Evolutionary conservation across 2,113 vertebrate species (phyloP), one percentile per base, ranked within the genome.

Genomic region (Etheostoma spectabile): DNA sequence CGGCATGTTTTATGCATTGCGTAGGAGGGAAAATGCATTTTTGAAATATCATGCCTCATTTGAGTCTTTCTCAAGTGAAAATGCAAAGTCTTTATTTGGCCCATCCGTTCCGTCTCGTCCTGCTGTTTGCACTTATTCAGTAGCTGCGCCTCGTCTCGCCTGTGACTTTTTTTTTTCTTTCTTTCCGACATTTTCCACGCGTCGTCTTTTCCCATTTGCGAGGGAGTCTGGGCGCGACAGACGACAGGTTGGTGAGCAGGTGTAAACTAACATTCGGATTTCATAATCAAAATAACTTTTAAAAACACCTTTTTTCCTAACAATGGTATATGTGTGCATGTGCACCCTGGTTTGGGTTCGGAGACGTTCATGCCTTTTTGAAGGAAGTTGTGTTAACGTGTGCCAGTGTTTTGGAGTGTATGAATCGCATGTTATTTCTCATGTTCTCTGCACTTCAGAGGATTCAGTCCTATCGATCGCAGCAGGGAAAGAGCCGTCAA

Each of bases 41-140:
- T 81, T 74, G 88, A 90, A 93, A 93, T 89, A 93, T 92, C 91
- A 94, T 87, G 94, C 89, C 94, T 95, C 93, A 94, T 95, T 95
- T 93, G 91, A 93, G 87, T 83, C 75, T 80, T 93, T 74, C 87
- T 87, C 66, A 55, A 83, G 89, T 92, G 89, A 93, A 90, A 92
- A 92, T 78, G 77, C 93, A 91, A 90, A 92, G 92, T 92, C 89
- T 93, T 92, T 86, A 91, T 91, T 91, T 83, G 87, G 86, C 88
- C 80, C 88, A 86, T 91, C 86, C 83, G 79, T 79, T 83, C 79
- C 75, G 73, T 76, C 82, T 89, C 86, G 82, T 91, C 91, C 89
- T 85, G 85, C 93, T 91, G 92, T 89, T 91, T 91, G 92, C 90
- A 93, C 90, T 92, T 87, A 89, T 91, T 88, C 87, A 86, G 87